These are phyloP conservation scores for Euthynnus affinis DNA, from an alignment of 2,797 vertebrate species.

Conservation along the genomic window DNA sequence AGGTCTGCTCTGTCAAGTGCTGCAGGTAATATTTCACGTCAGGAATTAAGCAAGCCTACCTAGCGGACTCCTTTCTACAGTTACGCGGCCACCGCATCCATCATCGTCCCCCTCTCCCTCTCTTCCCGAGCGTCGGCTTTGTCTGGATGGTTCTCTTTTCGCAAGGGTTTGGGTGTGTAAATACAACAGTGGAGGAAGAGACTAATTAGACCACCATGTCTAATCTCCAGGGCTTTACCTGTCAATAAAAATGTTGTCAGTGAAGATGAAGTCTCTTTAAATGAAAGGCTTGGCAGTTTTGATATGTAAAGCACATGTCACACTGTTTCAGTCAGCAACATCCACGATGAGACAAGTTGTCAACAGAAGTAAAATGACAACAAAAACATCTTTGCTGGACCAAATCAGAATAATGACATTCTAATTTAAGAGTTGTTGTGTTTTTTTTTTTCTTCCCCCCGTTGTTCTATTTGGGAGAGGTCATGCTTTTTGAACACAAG, in stretches of 20 bases:
- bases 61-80: slow-evolving; percentile 76
- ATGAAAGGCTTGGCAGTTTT: slow-evolving; percentile 71
- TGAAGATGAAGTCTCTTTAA: slow-evolving; percentile 64
- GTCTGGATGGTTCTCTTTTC: slow-evolving; percentile 56
- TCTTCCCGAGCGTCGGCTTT: slow-evolving; percentile 42
- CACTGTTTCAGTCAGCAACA: slow-evolving; percentile 66
- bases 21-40: slow-evolving; percentile 88
- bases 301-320: slow-evolving; percentile 80
- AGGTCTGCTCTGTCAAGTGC: slow-evolving; percentile 77
- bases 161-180: slow-evolving; percentile 50
- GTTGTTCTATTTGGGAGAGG: slow-evolving; percentile 75
- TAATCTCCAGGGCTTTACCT: slow-evolving; percentile 78
- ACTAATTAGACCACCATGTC: slow-evolving; percentile 78
- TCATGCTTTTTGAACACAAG: slow-evolving; percentile 82
- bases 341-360: slow-evolving; percentile 75
- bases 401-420: slow-evolving; percentile 80
- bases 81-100: slow-evolving; percentile 81
- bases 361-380: slow-evolving; percentile 78
- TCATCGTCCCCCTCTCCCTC: slow-evolving; percentile 75
- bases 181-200: slow-evolving; percentile 55
- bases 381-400: slow-evolving; percentile 82
- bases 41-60: slow-evolving; percentile 82
- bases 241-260: slow-evolving; percentile 81
- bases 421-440: slow-evolving; percentile 69
- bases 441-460: slow-evolving; percentile 3